Base-by-base conservation (phyloP, 2,888 invertebrate species). In the Athalia circularis region DNA sequence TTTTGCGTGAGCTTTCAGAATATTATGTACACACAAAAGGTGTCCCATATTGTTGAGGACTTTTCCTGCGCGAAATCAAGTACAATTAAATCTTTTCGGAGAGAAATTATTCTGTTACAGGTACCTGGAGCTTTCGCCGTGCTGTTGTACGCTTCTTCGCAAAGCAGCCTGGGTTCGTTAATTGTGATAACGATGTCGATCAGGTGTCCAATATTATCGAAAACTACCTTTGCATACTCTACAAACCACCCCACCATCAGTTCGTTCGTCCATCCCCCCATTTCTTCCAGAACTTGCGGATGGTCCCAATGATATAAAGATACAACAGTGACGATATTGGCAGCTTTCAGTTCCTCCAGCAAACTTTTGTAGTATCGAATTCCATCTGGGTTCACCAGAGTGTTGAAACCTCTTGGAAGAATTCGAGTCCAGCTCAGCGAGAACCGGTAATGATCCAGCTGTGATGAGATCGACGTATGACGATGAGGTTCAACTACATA, bases 311-410 rank as follows among this genome's bases (percentile, higher is more conserved):
- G 93, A 83, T 91, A 92, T 50, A 93, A 86, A 0, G 93, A 92
- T 84, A 94, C 90, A 87, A 93, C 88, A 0, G 95, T 95, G 68
- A 90, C 87, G 78, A 95, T 93, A 11, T 91, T 92, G 75, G 92
- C 91, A 0, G 89, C 91, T 6, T 94, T 81, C 6, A 96, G 91
- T 84, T 94, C 95, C 85, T 95, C 92, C 77, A 97, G 95, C 65
- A 97, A 90, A 82, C 94, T 93, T 85, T 93, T 94, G 88, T 97
- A 97, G 90, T 96, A 96, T 79, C 93, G 91, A 8, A 97, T 91
- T 13, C 96, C 97, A 3, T 92, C 92, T 61, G 92, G 90, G 87
- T 95, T 97, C 29, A 96, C 91, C 45, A 92, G 87, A 84, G 94
- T 93, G 11, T 92, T 54, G 5, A 81, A 80, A 48, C 85, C 85